A percentile compares a stretch with the other conserved stretches of the same genome.
Evolutionary conservation across 2,888 invertebrate genomes (phyloP).

Genomic region (Meandrusa payeni): DNA sequence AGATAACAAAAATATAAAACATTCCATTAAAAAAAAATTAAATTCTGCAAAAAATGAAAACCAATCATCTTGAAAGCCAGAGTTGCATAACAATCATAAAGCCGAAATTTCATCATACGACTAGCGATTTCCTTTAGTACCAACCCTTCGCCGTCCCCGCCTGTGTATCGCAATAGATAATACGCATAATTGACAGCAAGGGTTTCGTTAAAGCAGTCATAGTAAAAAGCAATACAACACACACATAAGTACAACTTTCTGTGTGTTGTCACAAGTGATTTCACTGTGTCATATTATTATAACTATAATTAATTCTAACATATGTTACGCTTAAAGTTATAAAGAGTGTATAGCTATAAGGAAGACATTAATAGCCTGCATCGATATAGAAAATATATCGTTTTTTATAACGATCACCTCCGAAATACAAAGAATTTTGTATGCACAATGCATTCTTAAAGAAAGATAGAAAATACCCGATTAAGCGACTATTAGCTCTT

Average conservation of each 20-base stretch:
- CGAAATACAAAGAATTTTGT: conserved; percentile 25
- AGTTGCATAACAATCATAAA: no score
- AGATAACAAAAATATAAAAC: no score
- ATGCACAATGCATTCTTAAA: not conserved
- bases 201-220: conserved; percentile 24
- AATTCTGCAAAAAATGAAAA: no score
- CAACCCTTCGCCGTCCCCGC: no score
- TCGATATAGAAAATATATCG: conserved; percentile 61
- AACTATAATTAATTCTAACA: conserved; percentile 49
- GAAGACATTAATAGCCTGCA: conserved; percentile 81
- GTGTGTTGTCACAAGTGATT: conserved; percentile 20
- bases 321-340: conserved; percentile 64
- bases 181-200: conserved; percentile 27
- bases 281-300: conserved; percentile 7
- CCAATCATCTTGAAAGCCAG: no score
- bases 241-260: conserved; percentile 7
- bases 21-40: no score
- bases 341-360: conserved; percentile 78
- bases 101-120: no score
- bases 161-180: no score
- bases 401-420: conserved; percentile 33
- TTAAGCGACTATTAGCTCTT: conserved; percentile 4
- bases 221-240: conserved; percentile 22
- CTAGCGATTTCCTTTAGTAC: no score
- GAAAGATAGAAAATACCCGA: conserved; percentile 10